These are phyloP conservation scores for Pelmatolapia mariae DNA, from an alignment of 2,113 vertebrate species.

Conservation along the genomic window DNA sequence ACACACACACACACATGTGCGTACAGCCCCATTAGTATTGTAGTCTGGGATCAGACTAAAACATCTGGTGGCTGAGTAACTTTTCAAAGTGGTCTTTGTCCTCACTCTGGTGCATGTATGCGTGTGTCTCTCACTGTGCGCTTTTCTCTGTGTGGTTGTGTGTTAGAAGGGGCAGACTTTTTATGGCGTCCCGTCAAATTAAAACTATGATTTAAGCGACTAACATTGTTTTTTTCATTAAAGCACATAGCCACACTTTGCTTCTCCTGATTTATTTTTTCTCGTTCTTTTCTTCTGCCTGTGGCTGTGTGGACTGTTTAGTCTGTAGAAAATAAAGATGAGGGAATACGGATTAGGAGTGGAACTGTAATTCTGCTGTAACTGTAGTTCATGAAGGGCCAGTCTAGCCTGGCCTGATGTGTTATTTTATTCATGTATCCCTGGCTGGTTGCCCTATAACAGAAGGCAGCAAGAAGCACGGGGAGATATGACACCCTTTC, in stretches of 20 bases:
- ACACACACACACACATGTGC: background rate
- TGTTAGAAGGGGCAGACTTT: constrained; percentile 57
- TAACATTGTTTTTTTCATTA: constrained; percentile 15
- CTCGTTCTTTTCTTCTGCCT: background rate
- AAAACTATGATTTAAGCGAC: constrained; percentile 57
- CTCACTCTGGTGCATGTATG: constrained; percentile 26
- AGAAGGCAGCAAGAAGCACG: background rate
- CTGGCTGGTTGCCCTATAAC: background rate
- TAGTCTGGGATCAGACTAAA: constrained; percentile 63
- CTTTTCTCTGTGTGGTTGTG: background rate
- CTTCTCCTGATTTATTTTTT: background rate
- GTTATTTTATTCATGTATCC: constrained; percentile 22
- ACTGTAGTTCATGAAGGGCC: constrained; percentile 7
- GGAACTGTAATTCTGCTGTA: background rate
- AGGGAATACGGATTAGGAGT: background rate
- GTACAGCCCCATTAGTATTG: constrained; percentile 52
- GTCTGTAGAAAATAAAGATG: background rate
- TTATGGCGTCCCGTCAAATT: constrained; percentile 63
- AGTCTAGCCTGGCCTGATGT: background rate
- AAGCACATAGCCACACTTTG: constrained; percentile 4
- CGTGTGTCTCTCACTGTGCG: constrained; percentile 26
- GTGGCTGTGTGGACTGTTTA: background rate
- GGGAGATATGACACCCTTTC: background rate
- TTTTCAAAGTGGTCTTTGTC: constrained; percentile 71
- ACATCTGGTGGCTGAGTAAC: constrained; percentile 68